Base-by-base conservation (phyloP, 2,113 vertebrate genomes). In the Malaclemys terrapin region DNA sequence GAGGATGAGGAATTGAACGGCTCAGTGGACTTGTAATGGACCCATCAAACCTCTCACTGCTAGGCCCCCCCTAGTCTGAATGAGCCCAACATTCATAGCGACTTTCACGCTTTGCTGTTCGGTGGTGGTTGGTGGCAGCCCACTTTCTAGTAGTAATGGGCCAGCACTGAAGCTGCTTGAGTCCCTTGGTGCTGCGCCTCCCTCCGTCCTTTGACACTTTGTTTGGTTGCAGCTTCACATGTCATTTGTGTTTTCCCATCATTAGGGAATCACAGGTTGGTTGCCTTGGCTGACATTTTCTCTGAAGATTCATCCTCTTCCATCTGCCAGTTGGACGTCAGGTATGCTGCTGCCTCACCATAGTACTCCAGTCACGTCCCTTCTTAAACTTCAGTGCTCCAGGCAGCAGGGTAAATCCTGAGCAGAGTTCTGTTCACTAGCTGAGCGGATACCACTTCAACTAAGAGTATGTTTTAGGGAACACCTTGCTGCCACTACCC, bases 231-330 rank as follows among this genome's bases (percentile, higher is more conserved):
- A 16, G 16, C 38, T 47, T 47, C n/a, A 25, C 52, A 22, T 65
- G 59, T 82, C 25, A 52, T 45, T 83, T 13, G 65, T 93, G 19
- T 92, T 92, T 17, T 92, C 78, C 91, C 72, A 38, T n/a, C 93
- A 45, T n/a, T 85, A 99, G 99, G 99, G 25, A 99, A 98, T 93
- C 97, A 98, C 29, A 98, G 98, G 69, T 97, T 99, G 35, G 91
- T 98, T 76, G 98, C 98, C 45, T 96, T 99, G 88, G 99, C 98
- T 72, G 98, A 99, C 65, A 98, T 99, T 76, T 99, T 99, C 97
- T 98, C 98, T 56, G 98, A 98, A 94, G 93, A 99, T 85, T 98
- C 98, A 20, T 97, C 98, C 3, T 99, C 98, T 95, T 98, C 98
- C 42, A 97, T 99, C 82, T 98, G 97, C 91, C 98, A 98, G 59